These are phyloP conservation scores for Drosophila maculinotata DNA, from an alignment of 2,888 invertebrate species.

Conservation along the genomic window DNA sequence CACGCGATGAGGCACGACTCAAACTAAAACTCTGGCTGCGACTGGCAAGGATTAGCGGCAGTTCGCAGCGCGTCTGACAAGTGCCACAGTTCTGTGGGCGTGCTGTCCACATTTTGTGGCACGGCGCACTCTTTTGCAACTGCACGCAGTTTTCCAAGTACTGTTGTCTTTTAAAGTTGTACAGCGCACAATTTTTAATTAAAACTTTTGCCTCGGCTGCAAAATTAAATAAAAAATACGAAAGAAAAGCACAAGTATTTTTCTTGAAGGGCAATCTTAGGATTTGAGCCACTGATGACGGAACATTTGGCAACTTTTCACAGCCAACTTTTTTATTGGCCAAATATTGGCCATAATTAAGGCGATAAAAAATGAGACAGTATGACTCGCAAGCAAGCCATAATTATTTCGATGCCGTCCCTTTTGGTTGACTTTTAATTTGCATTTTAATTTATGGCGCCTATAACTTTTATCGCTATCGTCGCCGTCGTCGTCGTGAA, in stretches of 20 bases:
- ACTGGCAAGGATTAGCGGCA: slow-evolving; percentile 50
- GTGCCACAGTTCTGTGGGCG: slow-evolving; percentile 12
- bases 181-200: slow-evolving; percentile 63
- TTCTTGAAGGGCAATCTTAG: slow-evolving; percentile 27
- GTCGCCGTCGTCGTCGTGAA: slow-evolving; percentile 15
- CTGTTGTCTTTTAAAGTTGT: slow-evolving; percentile 20
- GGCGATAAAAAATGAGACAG: slow-evolving; percentile 52
- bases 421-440: slow-evolving; percentile 61
- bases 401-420: slow-evolving; percentile 55
- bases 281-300: slow-evolving; percentile 38
- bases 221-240: slow-evolving; percentile 8
- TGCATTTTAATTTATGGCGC: slow-evolving; percentile 75
- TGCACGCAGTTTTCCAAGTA: slow-evolving; percentile 41
- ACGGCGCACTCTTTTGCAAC: slow-evolving; percentile 22
- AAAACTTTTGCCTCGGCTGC: slow-evolving; percentile 57
- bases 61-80: slow-evolving; percentile 26
- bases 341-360: slow-evolving; percentile 74
- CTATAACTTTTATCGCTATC: slow-evolving; percentile 71
- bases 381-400: slow-evolving; percentile 17
- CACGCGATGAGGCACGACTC: slow-evolving; percentile 5
- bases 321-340: slow-evolving; percentile 66
- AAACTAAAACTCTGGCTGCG: slow-evolving; percentile 2
- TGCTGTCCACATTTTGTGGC: slow-evolving; percentile 20
- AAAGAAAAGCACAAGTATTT: slow-evolving; percentile 7
- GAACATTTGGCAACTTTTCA: slow-evolving; percentile 40